Conservation (phyloP, 2,113 vertebrate species). For the Elephantulus edwardii region DNA sequence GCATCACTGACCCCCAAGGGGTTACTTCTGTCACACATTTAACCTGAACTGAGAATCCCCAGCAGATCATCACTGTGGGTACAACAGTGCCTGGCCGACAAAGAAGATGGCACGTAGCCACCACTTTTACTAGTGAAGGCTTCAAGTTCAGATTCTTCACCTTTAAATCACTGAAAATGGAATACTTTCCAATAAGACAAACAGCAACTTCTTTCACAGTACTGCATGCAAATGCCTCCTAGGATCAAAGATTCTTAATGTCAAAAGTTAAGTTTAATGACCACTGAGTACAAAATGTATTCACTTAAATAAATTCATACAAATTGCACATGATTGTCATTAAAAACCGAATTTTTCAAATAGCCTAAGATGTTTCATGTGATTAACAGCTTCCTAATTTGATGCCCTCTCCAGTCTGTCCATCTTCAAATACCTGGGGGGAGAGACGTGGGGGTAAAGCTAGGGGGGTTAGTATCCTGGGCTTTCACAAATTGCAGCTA, state of each 20-base stretch:
- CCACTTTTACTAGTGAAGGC: neutral
- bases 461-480: no score
- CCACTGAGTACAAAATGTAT: neutral
- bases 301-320: neutral
- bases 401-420: neutral
- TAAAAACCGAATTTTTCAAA: neutral
- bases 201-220: neutral
- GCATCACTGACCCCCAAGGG: neutral
- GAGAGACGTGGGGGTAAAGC: no score
- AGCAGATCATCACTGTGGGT: neutral
- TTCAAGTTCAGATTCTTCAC: neutral
- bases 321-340: neutral
- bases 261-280: neutral
- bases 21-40: neutral
- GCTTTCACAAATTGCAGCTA: neutral
- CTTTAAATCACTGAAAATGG: neutral
- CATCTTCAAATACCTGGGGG: neutral
- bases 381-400: neutral
- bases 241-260: constrained; percentile 1
- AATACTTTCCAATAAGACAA: constrained; percentile 8
- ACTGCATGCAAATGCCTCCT: neutral
- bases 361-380: neutral
- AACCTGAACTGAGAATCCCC: neutral
- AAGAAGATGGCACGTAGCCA: neutral
- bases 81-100: neutral